Percentiles rank a stretch among this genome's conserved stretches.
Evolutionary conservation across 2,797 vertebrate genomes (phyloP).

Genomic region (Eulemur albifrons): DNA sequence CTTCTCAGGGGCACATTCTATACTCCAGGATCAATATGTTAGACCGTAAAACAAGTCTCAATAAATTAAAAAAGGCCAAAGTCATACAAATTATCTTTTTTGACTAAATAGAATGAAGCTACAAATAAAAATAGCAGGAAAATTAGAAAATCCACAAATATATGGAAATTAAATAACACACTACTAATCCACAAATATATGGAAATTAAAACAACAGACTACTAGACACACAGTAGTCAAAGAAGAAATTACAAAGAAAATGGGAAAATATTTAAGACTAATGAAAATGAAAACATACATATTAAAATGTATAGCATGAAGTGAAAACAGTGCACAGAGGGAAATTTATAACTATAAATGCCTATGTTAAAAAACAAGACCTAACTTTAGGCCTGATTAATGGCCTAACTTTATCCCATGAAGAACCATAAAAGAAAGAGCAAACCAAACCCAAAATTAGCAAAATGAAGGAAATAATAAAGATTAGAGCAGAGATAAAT

Average conservation of each 20-base stretch:
- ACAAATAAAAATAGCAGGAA: background rate
- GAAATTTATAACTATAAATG: background rate
- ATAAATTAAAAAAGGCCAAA: background rate
- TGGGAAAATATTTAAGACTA: background rate
- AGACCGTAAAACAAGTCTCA: background rate
- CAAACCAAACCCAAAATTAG: background rate
- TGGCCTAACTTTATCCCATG: background rate
- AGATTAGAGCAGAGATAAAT: background rate
- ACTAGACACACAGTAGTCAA: background rate
- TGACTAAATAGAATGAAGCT: background rate
- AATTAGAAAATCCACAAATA: background rate
- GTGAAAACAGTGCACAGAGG: background rate
- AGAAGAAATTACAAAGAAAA: background rate
- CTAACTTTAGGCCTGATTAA: background rate
- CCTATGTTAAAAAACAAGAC: background rate
- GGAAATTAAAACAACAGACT: too few relatives aligned
- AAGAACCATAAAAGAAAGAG: background rate
- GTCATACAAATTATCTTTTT: background rate
- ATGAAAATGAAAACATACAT: background rate
- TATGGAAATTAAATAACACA: background rate
- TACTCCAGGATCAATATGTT: background rate
- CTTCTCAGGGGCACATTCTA: background rate
- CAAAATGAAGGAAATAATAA: background rate
- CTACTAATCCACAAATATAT: too few relatives aligned
- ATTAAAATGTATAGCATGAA: background rate